These are phyloP conservation scores for Enteromius argenteus DNA, from an alignment of 2,797 vertebrate species.

Conservation along the genomic window DNA sequence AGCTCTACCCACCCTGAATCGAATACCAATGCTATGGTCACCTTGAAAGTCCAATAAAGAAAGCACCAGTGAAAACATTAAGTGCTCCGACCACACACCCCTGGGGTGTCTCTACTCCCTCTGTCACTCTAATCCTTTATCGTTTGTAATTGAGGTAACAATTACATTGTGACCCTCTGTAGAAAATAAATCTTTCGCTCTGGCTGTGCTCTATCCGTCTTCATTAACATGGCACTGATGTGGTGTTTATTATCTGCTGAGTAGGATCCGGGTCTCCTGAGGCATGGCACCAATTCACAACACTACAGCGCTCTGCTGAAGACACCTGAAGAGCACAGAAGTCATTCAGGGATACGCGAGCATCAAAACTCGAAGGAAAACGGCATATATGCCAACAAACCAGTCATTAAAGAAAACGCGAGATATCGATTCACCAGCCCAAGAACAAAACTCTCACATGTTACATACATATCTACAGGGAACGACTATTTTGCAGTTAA, in stretches of 20 bases:
- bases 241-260: conserved; percentile 75
- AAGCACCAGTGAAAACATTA: conserved; percentile 43
- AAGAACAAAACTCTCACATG: background rate
- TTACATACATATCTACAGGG: background rate
- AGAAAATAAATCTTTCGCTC: conserved; percentile 59
- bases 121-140: conserved; percentile 69
- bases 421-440: conserved; percentile 10
- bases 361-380: conserved; percentile 12
- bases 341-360: background rate
- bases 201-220: conserved; percentile 71
- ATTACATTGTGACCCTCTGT: conserved; percentile 74
- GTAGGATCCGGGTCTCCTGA: conserved; percentile 68
- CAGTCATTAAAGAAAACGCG: background rate
- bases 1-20: background rate
- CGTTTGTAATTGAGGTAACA: conserved; percentile 73
- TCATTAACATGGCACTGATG: conserved; percentile 74
- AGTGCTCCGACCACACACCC: conserved; percentile 52
- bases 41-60: conserved; percentile 58
- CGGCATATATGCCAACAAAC: background rate
- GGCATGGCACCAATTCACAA: conserved; percentile 47
- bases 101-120: conserved; percentile 69
- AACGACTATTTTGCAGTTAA: background rate
- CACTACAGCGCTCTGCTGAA: conserved; percentile 14
- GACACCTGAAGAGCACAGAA: background rate
- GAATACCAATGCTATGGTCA: conserved; percentile 70